Evolutionary conservation across 2,113 vertebrate genomes (phyloP).

Genomic region (Pluvianellus socialis): DNA sequence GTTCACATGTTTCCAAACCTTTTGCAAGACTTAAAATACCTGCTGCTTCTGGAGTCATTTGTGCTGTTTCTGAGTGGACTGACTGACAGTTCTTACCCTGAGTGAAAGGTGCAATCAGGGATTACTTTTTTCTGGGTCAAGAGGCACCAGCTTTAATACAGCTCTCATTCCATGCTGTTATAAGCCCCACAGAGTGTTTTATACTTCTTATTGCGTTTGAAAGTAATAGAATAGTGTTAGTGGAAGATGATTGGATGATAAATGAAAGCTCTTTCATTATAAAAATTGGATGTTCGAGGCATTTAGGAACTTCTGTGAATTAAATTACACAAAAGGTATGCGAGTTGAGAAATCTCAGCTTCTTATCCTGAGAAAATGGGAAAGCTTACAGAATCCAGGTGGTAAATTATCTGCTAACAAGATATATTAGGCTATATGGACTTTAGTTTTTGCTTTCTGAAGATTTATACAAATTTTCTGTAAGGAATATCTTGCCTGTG

Average conservation of each 20-base stretch:
- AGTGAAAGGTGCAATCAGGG: slow-evolving; percentile 15
- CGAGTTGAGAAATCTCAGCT: not conserved
- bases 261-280: slow-evolving; percentile 29
- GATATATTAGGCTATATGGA: not conserved
- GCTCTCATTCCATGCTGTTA: slow-evolving; percentile 17
- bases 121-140: slow-evolving; percentile 20
- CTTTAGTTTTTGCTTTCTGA: not conserved
- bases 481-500: not conserved
- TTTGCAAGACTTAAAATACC: not conserved
- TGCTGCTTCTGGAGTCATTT: not conserved
- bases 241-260: not conserved
- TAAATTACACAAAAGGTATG: not conserved
- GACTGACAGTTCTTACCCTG: not conserved
- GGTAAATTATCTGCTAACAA: not conserved
- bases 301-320: slow-evolving; percentile 15
- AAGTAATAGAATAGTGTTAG: slow-evolving; percentile 16
- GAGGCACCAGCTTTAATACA: slow-evolving; percentile 13
- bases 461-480: not conserved
- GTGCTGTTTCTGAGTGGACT: not conserved
- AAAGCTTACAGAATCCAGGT: not conserved
- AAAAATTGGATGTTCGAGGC: slow-evolving; percentile 4
- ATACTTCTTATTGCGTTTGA: not conserved
- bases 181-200: not conserved
- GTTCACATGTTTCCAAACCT: not conserved
- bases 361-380: not conserved